phyloP scores from a whole-genome alignment of 2,888 invertebrate genomes.

The Drosophila prostipennis region DNA sequence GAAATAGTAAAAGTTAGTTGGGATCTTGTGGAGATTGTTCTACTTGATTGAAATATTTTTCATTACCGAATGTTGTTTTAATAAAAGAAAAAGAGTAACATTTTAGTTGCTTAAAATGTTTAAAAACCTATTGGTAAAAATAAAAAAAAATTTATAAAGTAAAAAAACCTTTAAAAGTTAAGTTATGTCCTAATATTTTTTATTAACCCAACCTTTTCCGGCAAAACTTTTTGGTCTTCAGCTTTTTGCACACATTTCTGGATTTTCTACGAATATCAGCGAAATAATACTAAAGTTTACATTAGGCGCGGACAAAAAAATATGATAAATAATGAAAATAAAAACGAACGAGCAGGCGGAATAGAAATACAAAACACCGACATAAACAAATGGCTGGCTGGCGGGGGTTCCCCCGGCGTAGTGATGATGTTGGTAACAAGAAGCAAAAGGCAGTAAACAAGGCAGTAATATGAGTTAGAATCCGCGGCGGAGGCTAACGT shows the following conservation, averaged over 20 bases:
- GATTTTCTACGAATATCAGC: constrained; percentile 19
- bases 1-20: constrained; percentile 18
- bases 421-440: constrained; percentile 40
- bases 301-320: constrained; percentile 56
- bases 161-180: too few relatives aligned
- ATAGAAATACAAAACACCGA: constrained; percentile 37
- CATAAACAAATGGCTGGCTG: constrained; percentile 50
- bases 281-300: constrained; percentile 59
- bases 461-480: constrained; percentile 71
- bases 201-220: constrained; percentile 4
- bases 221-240: constrained; percentile 1
- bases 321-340: constrained; percentile 60
- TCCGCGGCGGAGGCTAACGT: constrained; percentile 72
- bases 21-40: constrained; percentile 4
- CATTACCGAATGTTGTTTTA: neutral
- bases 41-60: constrained; percentile 13
- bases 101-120: too few relatives aligned
- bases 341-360: constrained; percentile 39
- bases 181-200: too few relatives aligned
- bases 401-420: constrained; percentile 9
- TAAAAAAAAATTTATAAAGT: too few relatives aligned
- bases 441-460: constrained; percentile 34
- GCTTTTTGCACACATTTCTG: constrained; percentile 1
- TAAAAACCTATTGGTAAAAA: too few relatives aligned
- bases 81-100: neutral